A percentile compares a stretch with the other conserved stretches of the same genome.
Conservation (phyloP, 2,888 invertebrate genomes). For the Hermodice carunculata region DNA sequence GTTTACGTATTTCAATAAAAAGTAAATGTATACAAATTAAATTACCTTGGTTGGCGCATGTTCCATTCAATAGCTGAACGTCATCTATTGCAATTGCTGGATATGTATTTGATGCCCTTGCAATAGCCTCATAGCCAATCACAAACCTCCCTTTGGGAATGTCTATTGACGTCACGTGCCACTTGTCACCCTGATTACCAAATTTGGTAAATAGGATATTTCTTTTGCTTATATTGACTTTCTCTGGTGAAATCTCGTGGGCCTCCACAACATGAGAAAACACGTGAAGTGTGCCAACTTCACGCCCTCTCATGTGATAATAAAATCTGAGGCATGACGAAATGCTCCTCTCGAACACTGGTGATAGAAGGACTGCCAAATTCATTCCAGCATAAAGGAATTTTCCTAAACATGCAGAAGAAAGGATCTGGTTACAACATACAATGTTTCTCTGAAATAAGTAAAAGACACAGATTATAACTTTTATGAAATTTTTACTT, state of each 20-base stretch:
- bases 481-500: too few species aligned
- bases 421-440: too few species aligned
- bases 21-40: constrained; percentile 40
- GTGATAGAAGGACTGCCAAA: constrained; percentile 1
- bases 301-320: constrained; percentile 52
- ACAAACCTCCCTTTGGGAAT: constrained; percentile 47
- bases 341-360: constrained; percentile 38
- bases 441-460: too few species aligned
- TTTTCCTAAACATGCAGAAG: too few species aligned
- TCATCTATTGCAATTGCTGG: constrained; percentile 52
- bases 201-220: constrained; percentile 27
- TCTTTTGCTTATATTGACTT: neutral
- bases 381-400: constrained; percentile 16
- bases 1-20: too few species aligned
- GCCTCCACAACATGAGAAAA: constrained; percentile 4
- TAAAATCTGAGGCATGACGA: constrained; percentile 47
- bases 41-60: constrained; percentile 49
- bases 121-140: constrained; percentile 42
- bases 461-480: too few species aligned
- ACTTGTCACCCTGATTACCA: constrained; percentile 38
- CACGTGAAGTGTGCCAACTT: constrained; percentile 41
- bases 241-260: neutral
- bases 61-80: constrained; percentile 43
- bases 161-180: constrained; percentile 45
- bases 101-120: neutral